Conservation (phyloP, 2,113 vertebrate species). For the Paraplagusia blochii region DNA sequence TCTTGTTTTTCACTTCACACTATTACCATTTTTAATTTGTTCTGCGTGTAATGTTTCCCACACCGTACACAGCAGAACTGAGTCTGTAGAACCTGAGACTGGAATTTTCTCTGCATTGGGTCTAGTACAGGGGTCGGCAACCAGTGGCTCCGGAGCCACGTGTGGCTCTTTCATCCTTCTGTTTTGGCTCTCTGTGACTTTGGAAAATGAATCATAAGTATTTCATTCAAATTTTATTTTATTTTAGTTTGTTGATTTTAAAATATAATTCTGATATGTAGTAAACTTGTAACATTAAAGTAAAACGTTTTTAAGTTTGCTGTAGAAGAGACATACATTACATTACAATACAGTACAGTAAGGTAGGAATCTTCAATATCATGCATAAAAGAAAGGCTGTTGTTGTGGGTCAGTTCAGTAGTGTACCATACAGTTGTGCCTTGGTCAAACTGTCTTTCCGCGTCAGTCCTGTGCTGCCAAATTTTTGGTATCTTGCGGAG, state of each 20-base stretch:
- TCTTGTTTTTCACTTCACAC: conserved; percentile 10
- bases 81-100: conserved; percentile 30
- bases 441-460: conserved; percentile 97
- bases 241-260: too few relatives aligned
- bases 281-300: too few relatives aligned
- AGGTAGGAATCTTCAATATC: conserved; percentile 42
- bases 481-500: conserved; percentile 86
- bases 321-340: conserved; percentile 51
- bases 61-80: conserved; percentile 4
- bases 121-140: conserved; percentile 35
- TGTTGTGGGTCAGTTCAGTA: conserved; percentile 83
- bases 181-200: too few relatives aligned
- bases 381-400: conserved; percentile 61
- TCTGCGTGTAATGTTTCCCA: neutral
- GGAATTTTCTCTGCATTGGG: conserved; percentile 38
- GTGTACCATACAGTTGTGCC: conserved; percentile 95
- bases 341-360: conserved; percentile 58
- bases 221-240: too few relatives aligned
- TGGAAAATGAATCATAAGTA: too few relatives aligned
- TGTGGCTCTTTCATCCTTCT: too few relatives aligned
- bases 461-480: conserved; percentile 86
- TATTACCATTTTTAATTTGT: neutral
- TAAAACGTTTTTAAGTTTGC: conserved; percentile 42
- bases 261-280: too few relatives aligned
- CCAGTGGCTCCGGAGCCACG: too few relatives aligned